These are phyloP conservation scores for Varecia variegata DNA, from an alignment of 2,797 vertebrate genomes.

Conservation along the genomic window DNA sequence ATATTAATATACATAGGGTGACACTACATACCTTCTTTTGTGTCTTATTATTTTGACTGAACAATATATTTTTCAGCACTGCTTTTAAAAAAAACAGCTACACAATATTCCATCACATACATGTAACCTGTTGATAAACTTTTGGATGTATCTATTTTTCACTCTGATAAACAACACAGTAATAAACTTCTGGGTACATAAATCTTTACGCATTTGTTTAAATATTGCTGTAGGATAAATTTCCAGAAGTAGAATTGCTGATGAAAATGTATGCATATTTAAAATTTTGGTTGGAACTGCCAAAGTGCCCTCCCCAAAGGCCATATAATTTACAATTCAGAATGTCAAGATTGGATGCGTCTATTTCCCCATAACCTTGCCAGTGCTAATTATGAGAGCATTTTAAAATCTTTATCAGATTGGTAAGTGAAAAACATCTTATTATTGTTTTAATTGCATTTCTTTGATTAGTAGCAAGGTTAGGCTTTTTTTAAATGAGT, in stretches of 20 bases:
- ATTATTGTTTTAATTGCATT: constrained; percentile 9
- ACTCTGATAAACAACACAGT: not conserved
- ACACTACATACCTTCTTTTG: not conserved
- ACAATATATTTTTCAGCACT: not conserved
- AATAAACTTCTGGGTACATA: not conserved
- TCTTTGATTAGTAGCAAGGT: not conserved
- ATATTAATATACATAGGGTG: not conserved
- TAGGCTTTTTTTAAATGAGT: not conserved
- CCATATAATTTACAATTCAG: constrained; percentile 18
- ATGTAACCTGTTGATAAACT: not conserved
- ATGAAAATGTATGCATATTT: constrained; percentile 38
- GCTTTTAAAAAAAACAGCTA: not conserved
- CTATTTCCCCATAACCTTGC: not conserved
- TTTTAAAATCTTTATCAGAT: not conserved
- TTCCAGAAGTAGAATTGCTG: constrained; percentile 29
- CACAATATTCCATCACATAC: not conserved
- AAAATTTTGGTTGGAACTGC: constrained; percentile 40
- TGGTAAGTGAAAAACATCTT: not conserved
- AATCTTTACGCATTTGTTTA: not conserved
- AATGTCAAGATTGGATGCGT: not conserved
- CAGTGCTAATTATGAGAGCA: not conserved
- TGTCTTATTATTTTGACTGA: constrained; percentile 5
- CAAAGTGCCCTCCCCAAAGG: not conserved
- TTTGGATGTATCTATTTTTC: constrained; percentile 12
- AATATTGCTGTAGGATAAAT: not conserved